Conservation (phyloP, 2,888 invertebrate genomes). For the Syrista parreyssii region DNA sequence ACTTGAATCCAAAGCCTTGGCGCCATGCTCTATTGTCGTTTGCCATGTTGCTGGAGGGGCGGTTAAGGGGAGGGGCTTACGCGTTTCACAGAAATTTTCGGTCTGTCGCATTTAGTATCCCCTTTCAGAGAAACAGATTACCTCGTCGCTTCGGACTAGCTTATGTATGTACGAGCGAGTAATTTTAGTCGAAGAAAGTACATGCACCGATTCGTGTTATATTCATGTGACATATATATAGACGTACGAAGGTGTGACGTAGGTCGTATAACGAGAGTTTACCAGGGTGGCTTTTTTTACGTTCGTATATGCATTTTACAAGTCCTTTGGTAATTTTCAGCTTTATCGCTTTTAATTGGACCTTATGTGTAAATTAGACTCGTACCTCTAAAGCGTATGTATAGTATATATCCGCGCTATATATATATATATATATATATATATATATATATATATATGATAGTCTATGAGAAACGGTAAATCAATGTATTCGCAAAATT, state of each 20-base stretch:
- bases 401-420: too few species aligned
- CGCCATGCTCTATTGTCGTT: slow-evolving; percentile 41
- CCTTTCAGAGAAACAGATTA: not conserved
- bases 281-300: too few species aligned
- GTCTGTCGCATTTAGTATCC: not conserved
- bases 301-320: too few species aligned
- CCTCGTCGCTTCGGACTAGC: not conserved
- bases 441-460: too few species aligned
- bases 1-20: slow-evolving; percentile 38
- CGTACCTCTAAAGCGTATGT: too few species aligned
- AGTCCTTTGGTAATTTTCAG: too few species aligned
- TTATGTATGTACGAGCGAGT: not conserved
- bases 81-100: not conserved
- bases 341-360: not conserved
- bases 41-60: not conserved
- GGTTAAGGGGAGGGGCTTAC: not conserved
- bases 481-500: not conserved
- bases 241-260: too few species aligned
- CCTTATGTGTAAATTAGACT: not conserved
- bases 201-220: not conserved
- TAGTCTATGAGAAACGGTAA: not conserved
- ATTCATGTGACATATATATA: not conserved
- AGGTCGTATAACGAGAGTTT: too few species aligned
- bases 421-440: too few species aligned
- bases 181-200: not conserved